Percentiles rank a stretch among this genome's conserved stretches.
Conservation (phyloP, 1,140 invertebrate genomes). For the Papilio machaon region DNA sequence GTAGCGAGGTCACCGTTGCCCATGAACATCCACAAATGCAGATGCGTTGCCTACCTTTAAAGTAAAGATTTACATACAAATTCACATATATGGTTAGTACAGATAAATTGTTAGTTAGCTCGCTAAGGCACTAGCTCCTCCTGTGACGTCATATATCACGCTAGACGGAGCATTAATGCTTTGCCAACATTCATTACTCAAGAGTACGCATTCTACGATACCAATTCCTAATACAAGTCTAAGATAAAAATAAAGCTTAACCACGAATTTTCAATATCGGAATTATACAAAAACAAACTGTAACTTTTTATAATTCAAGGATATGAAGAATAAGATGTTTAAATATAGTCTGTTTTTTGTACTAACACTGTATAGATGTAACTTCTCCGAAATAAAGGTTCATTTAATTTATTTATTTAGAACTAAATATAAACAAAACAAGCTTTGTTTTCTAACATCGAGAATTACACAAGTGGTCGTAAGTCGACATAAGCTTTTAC, state of each 20-base stretch:
- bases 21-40: too few species aligned
- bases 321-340: too few species aligned
- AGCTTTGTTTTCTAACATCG: background rate
- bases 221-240: background rate
- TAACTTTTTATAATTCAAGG: too few species aligned
- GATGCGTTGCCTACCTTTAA: too few species aligned
- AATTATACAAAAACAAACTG: too few species aligned
- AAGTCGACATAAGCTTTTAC: background rate
- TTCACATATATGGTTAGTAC: background rate
- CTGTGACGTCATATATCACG: constrained; percentile 4
- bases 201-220: background rate
- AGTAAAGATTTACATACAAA: too few species aligned
- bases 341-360: too few species aligned
- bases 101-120: constrained; percentile 10
- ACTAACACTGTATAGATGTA: too few species aligned
- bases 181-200: constrained; percentile 20
- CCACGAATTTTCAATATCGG: too few species aligned
- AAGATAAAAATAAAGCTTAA: background rate
- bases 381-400: too few species aligned
- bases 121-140: background rate
- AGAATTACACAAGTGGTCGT: background rate
- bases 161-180: constrained; percentile 15
- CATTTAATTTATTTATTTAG: too few species aligned
- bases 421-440: background rate
- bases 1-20: too few species aligned